These are phyloP conservation scores for Rhinoraja longicauda DNA, from an alignment of 2,797 vertebrate genomes.

Conservation along the genomic window DNA sequence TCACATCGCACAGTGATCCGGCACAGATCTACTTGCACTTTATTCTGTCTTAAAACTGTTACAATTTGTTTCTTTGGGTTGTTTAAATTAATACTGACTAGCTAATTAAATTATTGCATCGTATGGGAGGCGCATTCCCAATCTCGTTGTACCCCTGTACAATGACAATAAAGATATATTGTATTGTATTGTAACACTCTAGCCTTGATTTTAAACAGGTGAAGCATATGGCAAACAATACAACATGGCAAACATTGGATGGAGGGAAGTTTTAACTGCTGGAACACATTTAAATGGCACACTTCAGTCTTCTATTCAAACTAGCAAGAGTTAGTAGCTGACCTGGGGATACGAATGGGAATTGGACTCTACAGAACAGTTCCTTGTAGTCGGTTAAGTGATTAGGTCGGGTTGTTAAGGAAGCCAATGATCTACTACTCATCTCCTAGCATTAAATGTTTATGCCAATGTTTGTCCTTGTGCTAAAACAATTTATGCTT, in stretches of 20 bases:
- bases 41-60: too few species aligned
- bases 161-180: too few species aligned
- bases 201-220: not conserved
- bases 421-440: not conserved
- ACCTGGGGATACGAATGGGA: not conserved
- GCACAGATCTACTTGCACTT: too few species aligned
- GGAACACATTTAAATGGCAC: not conserved
- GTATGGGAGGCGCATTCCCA: too few species aligned
- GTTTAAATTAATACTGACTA: too few species aligned
- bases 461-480: not conserved
- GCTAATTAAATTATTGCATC: too few species aligned
- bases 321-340: not conserved
- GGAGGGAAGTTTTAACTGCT: not conserved
- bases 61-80: too few species aligned
- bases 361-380: not conserved
- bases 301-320: not conserved
- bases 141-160: too few species aligned
- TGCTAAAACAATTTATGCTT: not conserved
- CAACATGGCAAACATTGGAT: not conserved
- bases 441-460: not conserved
- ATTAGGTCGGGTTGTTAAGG: not conserved
- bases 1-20: too few species aligned
- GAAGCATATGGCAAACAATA: not conserved
- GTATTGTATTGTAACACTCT: too few species aligned
- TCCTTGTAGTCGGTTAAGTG: not conserved